phyloP scores from a whole-genome alignment of 1,140 invertebrate species.

The Platyura marginata region DNA sequence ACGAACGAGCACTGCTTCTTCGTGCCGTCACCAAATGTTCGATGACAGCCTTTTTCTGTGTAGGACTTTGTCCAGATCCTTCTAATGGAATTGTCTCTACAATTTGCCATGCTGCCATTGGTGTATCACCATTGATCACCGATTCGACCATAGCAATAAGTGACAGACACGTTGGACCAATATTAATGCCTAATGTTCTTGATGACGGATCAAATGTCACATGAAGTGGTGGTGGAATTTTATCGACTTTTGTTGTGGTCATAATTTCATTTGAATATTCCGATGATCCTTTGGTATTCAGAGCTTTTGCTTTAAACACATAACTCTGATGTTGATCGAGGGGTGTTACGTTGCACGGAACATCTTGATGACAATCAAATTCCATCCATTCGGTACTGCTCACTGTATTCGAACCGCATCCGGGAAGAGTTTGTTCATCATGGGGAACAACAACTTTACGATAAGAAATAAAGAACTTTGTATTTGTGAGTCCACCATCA shows the following conservation, averaged over 20 bases:
- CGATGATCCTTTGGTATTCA: constrained; percentile 67
- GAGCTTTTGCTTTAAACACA: constrained; percentile 67
- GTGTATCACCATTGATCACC: constrained; percentile 32
- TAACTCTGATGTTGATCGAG: constrained; percentile 71
- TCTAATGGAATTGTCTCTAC: constrained; percentile 47
- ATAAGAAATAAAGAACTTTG: constrained; percentile 68
- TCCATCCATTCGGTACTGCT: constrained; percentile 51
- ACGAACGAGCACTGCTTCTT: constrained; percentile 25
- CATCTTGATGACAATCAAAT: constrained; percentile 61
- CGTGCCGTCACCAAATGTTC: constrained; percentile 29
- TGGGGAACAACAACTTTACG: constrained; percentile 35
- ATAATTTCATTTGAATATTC: constrained; percentile 66
- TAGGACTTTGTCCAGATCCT: constrained; percentile 42
- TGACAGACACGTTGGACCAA: constrained; percentile 52
- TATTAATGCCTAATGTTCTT: constrained; percentile 51
- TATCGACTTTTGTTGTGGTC: constrained; percentile 60
- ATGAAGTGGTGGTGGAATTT: constrained; percentile 59
- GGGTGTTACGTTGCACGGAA: constrained; percentile 71
- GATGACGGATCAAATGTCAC: constrained; percentile 65
- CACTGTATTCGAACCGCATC: constrained; percentile 38
- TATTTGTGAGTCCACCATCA: constrained; percentile 68
- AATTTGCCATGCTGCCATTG: constrained; percentile 43
- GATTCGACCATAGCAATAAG: constrained; percentile 53
- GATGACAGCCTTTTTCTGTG: constrained; percentile 44
- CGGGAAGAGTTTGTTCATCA: constrained; percentile 35